These are phyloP conservation scores for Choreutis nemorana DNA, from an alignment of 2,888 invertebrate genomes.

Conservation along the genomic window DNA sequence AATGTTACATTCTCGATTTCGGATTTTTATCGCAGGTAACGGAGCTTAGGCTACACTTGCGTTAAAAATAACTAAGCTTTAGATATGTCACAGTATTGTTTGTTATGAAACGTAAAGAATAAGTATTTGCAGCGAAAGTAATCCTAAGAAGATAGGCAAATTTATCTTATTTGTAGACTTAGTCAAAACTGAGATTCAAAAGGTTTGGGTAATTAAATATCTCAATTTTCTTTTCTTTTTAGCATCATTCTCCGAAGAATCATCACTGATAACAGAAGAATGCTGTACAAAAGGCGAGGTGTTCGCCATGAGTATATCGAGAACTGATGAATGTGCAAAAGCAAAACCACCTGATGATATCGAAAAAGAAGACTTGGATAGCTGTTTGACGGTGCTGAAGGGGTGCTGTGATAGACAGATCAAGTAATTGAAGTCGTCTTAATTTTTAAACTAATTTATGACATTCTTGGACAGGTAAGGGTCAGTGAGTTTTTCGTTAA, in stretches of 20 bases:
- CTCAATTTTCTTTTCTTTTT: constrained; percentile 4
- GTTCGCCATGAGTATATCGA: constrained; percentile 17
- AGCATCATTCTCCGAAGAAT: constrained; percentile 26
- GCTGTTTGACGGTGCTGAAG: constrained; percentile 22
- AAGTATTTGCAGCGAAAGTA: background rate
- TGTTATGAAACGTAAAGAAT: too few species aligned
- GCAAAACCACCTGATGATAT: constrained; percentile 26
- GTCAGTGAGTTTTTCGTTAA: too few species aligned
- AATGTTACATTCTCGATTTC: too few species aligned
- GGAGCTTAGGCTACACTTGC: too few species aligned
- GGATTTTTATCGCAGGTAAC: too few species aligned
- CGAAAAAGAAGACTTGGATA: constrained; percentile 21
- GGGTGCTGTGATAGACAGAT: constrained; percentile 34
- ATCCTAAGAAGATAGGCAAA: background rate
- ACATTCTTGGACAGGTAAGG: too few species aligned
- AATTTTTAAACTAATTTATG: too few species aligned
- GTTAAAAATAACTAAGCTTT: too few species aligned
- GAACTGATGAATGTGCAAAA: constrained; percentile 19
- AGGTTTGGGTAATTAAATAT: too few species aligned
- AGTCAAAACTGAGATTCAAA: too few species aligned
- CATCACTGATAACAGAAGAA: constrained; percentile 23
- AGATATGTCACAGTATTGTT: too few species aligned
- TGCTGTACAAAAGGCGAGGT: constrained; percentile 35
- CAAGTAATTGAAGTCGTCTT: constrained; percentile 25
- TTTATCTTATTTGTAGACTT: background rate